Evolutionary conservation across 2,113 vertebrate genomes (phyloP), one percentile per base, ranked within the genome.

Genomic region (Plecotus auritus): DNA sequence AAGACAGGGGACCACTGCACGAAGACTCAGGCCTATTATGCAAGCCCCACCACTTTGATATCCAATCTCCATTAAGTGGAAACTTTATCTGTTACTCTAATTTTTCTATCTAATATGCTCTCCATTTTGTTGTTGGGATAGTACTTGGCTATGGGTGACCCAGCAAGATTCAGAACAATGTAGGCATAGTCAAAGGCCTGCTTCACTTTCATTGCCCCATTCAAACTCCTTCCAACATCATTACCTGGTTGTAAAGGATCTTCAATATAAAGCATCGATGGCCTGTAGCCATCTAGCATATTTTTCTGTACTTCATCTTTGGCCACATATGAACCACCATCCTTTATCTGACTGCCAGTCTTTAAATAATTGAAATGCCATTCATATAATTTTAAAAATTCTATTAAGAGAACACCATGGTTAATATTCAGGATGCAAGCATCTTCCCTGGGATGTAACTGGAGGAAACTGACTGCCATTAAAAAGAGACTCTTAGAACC

Each of bases 311-410:
- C 99, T 93, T 99, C 99, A 74, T 99, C 99, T 98, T 99, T 99
- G 98, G 99, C 99, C 96, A 99, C 99, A 0, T 99, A 99, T 73
- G 99, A 99, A 80, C 99, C 99, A n/a, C 99, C 99, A 56, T 99
- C 99, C 97, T 99, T 99, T 98, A 99, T 99, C 97, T 99, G 99
- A 98, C 99, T 99, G 90, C 99, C 99, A 1, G 99, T 99, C 98
- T 99, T 99, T 98, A 99, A 98, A 97, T 99, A 99, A 98, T 99
- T 99, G 98, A 99, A 99, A 97, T 99, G 98, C 91, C 99, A 99
- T 87, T 99, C 99, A 85, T 99, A 99, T 72, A 99, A 99, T 98
- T 99, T 99, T 93, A 99, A 99, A 98, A 99, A 99, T 95, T 99
- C 99, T 96, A 99, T 99, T 96, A 99, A 99, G 97, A 99, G 99